phyloP scores from a whole-genome alignment of 2,113 vertebrate genomes.

The Rhinopomastus cyanomelas region DNA sequence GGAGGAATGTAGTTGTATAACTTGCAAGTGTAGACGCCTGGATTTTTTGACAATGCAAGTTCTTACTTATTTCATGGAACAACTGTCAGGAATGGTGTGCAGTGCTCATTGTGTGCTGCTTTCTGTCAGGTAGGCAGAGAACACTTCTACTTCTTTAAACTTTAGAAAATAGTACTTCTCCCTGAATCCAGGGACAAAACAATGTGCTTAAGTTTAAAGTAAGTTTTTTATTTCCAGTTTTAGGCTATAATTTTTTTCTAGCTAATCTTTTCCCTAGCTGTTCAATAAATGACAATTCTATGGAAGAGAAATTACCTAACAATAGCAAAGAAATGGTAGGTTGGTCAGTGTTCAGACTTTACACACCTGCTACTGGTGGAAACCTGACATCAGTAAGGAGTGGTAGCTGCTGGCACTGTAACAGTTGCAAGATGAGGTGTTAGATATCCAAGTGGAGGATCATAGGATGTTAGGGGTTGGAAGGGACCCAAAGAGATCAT shows the following conservation, averaged over 20 bases:
- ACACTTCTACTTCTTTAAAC: neutral
- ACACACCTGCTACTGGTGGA: neutral
- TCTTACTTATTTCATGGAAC: neutral
- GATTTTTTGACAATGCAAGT: neutral
- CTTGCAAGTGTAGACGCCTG: neutral
- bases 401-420: neutral
- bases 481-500: too few relatives aligned
- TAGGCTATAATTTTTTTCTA: neutral
- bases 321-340: neutral
- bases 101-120: neutral
- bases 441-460: neutral
- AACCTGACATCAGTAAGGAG: neutral
- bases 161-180: neutral
- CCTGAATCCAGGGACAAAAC: neutral
- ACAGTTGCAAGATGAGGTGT: neutral
- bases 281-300: neutral
- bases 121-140: neutral
- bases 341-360: neutral
- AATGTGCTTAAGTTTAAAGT: neutral
- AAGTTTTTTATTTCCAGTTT: neutral
- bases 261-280: too few relatives aligned
- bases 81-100: neutral
- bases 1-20: neutral
- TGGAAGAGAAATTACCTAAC: neutral
- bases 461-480: too few relatives aligned